These are phyloP conservation scores for Eulithis prunata DNA, from an alignment of 2,888 invertebrate genomes.

Conservation along the genomic window DNA sequence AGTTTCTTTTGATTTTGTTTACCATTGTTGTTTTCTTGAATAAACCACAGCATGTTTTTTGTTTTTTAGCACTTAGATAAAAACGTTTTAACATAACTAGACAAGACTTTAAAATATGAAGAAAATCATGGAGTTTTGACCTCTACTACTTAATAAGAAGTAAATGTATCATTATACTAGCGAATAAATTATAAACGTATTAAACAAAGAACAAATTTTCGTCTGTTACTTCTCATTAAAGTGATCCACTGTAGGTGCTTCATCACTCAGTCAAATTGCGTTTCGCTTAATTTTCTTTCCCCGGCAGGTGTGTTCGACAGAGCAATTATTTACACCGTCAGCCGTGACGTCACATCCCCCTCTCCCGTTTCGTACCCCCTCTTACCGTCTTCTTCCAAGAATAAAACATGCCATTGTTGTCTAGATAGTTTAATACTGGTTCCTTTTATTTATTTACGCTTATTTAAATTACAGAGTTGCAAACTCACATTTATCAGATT, in stretches of 20 bases:
- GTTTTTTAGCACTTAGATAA: constrained; percentile 14
- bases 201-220: constrained; percentile 76
- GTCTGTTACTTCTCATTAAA: constrained; percentile 80
- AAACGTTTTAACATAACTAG: not conserved
- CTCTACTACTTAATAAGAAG: not conserved
- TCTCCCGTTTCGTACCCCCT: constrained; percentile 34
- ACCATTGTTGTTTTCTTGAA: constrained; percentile 15
- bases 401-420: constrained; percentile 64
- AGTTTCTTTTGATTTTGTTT: constrained; percentile 15
- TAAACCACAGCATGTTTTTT: constrained; percentile 4
- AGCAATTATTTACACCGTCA: constrained; percentile 83
- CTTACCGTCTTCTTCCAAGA: constrained; percentile 53
- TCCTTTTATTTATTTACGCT: constrained; percentile 51
- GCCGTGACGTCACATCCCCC: constrained; percentile 73
- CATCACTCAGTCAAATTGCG: constrained; percentile 84
- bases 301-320: constrained; percentile 84
- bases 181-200: constrained; percentile 63
- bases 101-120: not conserved
- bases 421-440: constrained; percentile 72
- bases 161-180: constrained; percentile 25
- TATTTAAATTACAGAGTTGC: constrained; percentile 25
- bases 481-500: not conserved
- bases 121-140: not conserved
- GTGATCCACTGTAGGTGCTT: constrained; percentile 80
- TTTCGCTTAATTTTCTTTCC: constrained; percentile 84